Evolutionary conservation across 2,888 invertebrate species (phyloP), one percentile per base, ranked within the genome.

Genomic region (Antitype chi): DNA sequence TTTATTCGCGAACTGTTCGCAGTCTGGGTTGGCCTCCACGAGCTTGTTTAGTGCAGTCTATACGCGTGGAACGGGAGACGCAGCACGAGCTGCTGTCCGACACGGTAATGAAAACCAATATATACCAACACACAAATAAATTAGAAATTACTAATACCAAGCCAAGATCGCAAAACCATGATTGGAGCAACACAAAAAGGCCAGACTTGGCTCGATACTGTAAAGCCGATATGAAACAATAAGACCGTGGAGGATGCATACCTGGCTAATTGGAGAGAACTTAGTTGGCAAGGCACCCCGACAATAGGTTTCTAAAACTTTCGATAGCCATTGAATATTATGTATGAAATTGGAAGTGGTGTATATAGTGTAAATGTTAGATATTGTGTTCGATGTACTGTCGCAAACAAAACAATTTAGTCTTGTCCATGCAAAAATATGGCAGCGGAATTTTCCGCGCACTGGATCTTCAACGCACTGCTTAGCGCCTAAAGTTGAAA

Each of bases 201-300:
- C 52, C 43, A 32, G 25, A 53, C 25, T 38, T n/a, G 20, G 8
- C 11, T 55, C 28, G 47, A 71, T 77, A 64, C 28, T 62, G 13
- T 43, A 47, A 66, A 66, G 43, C 59, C 55, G 20, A 73, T 78
- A 62, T 70, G 53, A 82, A 82, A 82, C 69, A 81, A 78, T 78
- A 82, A 78, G 62, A 53, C 62, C 62, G 4, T 62, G 17, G 67
- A 81, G 73, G 23, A 67, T 70, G 73, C 78, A 47, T 67, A 76
- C 71, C 63, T 71, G 71, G 67, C 64, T 71, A 82, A 78, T 81
- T 70, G 74, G 71, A 70, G 47, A 62, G 59, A 74, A 84, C 70
- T 80, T 63, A 59, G 72, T 70, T 78, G 52, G 73, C 52, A 67
- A 70, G 60, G 47, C 38, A 62, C 28, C n/a, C 38, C 28, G 11